Evolutionary conservation across 2,113 vertebrate genomes (phyloP), one percentile per base, ranked within the genome.

Genomic region (Dasyornis broadbenti): DNA sequence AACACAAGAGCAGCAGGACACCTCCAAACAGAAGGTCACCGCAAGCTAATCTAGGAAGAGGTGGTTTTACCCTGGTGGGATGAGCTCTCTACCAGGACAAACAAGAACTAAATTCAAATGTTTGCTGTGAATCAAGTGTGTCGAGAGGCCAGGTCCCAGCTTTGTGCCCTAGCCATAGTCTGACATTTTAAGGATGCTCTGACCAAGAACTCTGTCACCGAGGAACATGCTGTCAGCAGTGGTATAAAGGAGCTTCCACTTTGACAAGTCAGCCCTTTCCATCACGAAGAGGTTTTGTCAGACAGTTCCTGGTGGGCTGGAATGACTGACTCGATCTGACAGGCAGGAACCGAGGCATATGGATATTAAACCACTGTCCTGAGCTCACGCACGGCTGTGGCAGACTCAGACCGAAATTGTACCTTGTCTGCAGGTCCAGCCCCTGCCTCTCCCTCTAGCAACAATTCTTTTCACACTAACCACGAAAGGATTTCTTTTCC

Each of bases 361-460:
- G 80, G 85, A 72, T 1, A 5, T 59, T 42, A 72, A 88, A 59
- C 31, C 63, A 56, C 42, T 2, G 23, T 88, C 35, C 23, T 0
- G 0, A 53, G 57, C 0, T 2, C 0, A 0, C 26, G 42, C 18
- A 39, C 64, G 28, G 10, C 39, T 37, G 56, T 33, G 64, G 54
- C 76, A 89, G 56, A 6, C 64, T 42, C 52, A 22, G 73, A 24
- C 8, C 42, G 57, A 82, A 92, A 35, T 4, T 28, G 23, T 0
- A 1, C 61, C 37, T 35, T 19, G 44, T 26, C 65, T 70, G 45
- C 52, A 75, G 44, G 52, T 39, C 49, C 81, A 60, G 40, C 23
- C 1, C 37, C 27, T 31, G 9, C 47, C 45, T n/a, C 28, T 53
- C 14, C 83, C 56, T 40, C n/a, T 5, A 9, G 17, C 24, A 69